Conservation (phyloP, 2,797 vertebrate species). For the Pangasius macronema region DNA sequence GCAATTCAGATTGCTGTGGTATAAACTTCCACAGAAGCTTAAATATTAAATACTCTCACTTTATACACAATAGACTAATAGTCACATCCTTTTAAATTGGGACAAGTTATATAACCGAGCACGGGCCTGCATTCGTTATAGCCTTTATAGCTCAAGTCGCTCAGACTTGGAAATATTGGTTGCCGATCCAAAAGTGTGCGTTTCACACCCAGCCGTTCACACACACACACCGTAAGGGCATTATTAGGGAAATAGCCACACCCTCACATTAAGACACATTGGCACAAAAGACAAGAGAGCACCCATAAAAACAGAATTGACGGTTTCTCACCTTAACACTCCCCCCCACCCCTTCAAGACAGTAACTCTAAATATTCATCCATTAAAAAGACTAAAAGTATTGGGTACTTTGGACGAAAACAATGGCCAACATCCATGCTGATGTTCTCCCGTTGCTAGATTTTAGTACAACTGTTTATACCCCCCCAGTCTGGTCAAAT, state of each 20-base stretch:
- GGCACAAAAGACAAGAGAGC: slow-evolving; percentile 24
- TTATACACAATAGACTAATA: neutral
- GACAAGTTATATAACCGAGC: neutral
- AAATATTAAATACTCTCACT: neutral
- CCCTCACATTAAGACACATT: slow-evolving; percentile 35
- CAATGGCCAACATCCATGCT: neutral
- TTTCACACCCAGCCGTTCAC: slow-evolving; percentile 12
- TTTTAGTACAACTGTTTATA: neutral
- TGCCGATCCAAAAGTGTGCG: neutral
- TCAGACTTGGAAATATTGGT: neutral
- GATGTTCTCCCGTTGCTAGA: neutral
- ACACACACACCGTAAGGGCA: slow-evolving; percentile 9
- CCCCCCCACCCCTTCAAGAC: no score
- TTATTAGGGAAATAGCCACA: slow-evolving; percentile 22
- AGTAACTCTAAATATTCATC: neutral
- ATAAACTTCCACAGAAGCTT: neutral
- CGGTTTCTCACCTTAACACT: neutral
- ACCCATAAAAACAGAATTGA: slow-evolving; percentile 6
- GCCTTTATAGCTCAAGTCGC: neutral
- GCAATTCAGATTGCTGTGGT: neutral
- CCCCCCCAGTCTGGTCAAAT: neutral
- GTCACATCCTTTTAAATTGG: neutral
- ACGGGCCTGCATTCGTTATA: neutral
- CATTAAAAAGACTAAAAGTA: neutral
- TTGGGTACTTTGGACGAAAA: neutral